Percentiles rank a stretch among this genome's conserved stretches.
These are phyloP conservation scores for Dolomedes plantarius DNA, from an alignment of 2,888 invertebrate species.

Conservation along the genomic window DNA sequence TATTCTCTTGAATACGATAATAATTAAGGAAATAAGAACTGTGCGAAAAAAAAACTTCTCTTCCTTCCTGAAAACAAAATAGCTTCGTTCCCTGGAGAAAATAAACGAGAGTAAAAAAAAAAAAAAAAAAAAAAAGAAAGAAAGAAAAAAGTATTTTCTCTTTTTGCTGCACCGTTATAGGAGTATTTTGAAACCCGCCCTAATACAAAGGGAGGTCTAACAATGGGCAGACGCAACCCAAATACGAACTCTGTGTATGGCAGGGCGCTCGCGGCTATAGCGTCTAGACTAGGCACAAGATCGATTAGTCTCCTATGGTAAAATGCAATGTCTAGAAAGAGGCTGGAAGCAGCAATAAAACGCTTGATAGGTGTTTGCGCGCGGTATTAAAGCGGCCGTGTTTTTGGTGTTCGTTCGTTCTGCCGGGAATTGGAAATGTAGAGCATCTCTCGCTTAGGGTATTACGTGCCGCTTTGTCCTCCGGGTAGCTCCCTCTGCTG, in stretches of 20 bases:
- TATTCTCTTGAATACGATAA: constrained; percentile 2
- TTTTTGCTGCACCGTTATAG: background rate
- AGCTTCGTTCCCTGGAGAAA: constrained; percentile 4
- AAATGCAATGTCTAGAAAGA: constrained; percentile 63
- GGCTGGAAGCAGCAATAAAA: constrained; percentile 53
- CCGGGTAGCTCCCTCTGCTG: background rate
- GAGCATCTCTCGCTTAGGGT: constrained; percentile 4
- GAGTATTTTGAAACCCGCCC: background rate
- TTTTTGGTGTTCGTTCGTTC: constrained; percentile 8
- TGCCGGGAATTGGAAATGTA: constrained; percentile 26
- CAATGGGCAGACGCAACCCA: constrained; percentile 52
- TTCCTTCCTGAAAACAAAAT: constrained; percentile 12
- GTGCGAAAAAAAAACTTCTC: background rate
- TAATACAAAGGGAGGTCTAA: constrained; percentile 4
- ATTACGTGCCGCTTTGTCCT: background rate
- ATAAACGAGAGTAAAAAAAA: background rate
- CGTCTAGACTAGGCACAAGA: constrained; percentile 59
- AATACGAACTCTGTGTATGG: constrained; percentile 32
- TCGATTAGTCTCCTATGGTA: constrained; percentile 71
- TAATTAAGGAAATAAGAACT: constrained; percentile 10
- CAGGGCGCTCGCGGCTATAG: constrained; percentile 51
- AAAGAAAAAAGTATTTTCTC: background rate
- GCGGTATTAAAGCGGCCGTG: constrained; percentile 54
- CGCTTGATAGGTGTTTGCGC: constrained; percentile 65
- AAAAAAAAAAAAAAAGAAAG: background rate